These are phyloP conservation scores for Palythoa grandis DNA, from an alignment of 92 coral and sea anemone species.

Conservation along the genomic window DNA sequence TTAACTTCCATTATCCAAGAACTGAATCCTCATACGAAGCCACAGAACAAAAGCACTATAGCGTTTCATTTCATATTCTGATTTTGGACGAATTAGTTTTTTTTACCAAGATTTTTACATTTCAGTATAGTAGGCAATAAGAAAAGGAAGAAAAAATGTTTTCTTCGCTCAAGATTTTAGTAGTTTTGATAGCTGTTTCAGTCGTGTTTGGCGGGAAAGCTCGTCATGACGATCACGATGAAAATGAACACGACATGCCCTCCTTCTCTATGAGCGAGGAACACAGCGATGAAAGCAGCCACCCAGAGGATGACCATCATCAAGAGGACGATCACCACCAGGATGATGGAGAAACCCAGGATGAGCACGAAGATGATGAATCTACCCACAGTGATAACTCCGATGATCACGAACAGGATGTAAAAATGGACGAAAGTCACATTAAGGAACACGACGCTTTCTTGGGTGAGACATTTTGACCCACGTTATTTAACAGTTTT, in stretches of 20 bases:
- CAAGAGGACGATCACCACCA: slow-evolving; percentile 26
- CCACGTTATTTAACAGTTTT: neutral
- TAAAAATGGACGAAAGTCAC: slow-evolving; percentile 8
- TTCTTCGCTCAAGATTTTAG: neutral
- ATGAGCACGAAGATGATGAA: slow-evolving; percentile 34
- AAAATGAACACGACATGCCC: slow-evolving; percentile 39
- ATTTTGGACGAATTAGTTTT: neutral
- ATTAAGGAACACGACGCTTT: slow-evolving; percentile 39
- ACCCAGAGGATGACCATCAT: slow-evolving; percentile 19
- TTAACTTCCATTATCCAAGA: neutral
- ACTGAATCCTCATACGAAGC: neutral
- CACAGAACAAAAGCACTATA: neutral
- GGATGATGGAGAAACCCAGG: slow-evolving; percentile 16
- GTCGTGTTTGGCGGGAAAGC: neutral
- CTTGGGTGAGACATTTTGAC: slow-evolving; percentile 23
- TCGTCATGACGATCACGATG: neutral
- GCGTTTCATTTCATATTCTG: too few relatives aligned
- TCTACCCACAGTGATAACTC: slow-evolving; percentile 5
- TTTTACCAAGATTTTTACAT: neutral
- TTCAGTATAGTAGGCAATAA: neutral
- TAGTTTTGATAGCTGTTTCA: slow-evolving; percentile 2
- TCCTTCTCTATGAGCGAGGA: neutral
- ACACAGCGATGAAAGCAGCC: neutral
- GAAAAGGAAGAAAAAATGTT: neutral
- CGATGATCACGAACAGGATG: slow-evolving; percentile 10